A percentile compares a stretch with the other conserved stretches of the same genome.
Evolutionary conservation across 2,888 invertebrate species (phyloP).

Genomic region (Synanthedon myopaeformis): DNA sequence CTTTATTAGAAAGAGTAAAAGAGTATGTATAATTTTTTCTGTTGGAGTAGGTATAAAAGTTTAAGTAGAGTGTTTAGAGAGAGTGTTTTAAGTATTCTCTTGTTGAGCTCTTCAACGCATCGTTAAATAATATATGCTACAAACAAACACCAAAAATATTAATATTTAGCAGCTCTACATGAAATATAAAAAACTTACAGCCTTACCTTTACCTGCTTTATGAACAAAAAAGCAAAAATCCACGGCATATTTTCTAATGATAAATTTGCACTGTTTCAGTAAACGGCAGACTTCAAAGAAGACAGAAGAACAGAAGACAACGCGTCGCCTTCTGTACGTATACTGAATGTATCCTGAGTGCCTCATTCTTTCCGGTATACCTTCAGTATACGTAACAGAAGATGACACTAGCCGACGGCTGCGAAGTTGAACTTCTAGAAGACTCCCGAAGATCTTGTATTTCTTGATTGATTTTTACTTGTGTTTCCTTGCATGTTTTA

Average conservation of each 20-base stretch:
- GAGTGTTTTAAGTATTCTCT: no score
- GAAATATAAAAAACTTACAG: no score
- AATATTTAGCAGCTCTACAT: no score
- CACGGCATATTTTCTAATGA: not conserved
- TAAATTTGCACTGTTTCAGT: constrained; percentile 23
- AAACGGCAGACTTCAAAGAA: constrained; percentile 7
- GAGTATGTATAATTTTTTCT: constrained; percentile 21
- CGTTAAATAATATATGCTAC: no score
- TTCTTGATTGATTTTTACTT: constrained; percentile 8
- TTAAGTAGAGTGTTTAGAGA: no score
- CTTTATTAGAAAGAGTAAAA: constrained; percentile 52
- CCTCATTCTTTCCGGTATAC: constrained; percentile 96
- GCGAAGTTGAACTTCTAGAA: constrained; percentile 4
- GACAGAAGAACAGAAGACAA: constrained; percentile 51
- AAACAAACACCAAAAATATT: no score
- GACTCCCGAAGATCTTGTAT: constrained; percentile 4
- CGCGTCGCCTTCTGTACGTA: constrained; percentile 96
- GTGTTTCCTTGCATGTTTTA: constrained; percentile 1
- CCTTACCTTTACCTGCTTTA: not conserved
- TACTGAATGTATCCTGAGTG: constrained; percentile 99
- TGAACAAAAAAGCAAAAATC: not conserved
- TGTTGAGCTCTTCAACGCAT: no score
- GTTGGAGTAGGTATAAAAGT: no score
- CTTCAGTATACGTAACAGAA: constrained; percentile 99
- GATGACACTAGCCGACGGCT: constrained; percentile 82